Conservation (phyloP, 2,797 vertebrate species). For the Aphelocoma californica region DNA sequence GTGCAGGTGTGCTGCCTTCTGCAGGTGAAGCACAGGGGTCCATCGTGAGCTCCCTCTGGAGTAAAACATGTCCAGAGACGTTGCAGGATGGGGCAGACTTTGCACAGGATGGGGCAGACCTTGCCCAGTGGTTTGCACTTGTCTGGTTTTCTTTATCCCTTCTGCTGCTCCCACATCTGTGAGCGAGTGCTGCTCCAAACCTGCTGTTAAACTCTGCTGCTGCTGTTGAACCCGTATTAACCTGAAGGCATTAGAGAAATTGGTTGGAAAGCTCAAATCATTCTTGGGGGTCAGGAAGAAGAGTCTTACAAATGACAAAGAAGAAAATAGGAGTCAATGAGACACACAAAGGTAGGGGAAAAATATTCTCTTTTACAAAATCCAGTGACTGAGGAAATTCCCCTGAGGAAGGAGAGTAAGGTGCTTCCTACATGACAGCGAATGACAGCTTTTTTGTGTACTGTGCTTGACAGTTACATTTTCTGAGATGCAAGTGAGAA, state of each 20-base stretch:
- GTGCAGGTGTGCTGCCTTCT: neutral
- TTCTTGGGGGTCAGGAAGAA: neutral
- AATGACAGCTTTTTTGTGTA: conserved; percentile 1
- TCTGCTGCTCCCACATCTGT: neutral
- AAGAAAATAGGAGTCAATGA: conserved; percentile 41
- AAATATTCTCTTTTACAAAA: conserved; percentile 12
- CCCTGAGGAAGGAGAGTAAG: neutral
- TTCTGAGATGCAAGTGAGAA: neutral
- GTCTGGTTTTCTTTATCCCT: neutral
- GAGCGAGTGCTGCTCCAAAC: neutral
- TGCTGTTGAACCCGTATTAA: neutral
- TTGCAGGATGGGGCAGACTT: neutral
- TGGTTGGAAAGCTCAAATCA: neutral
- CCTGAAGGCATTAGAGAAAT: conserved; percentile 1
- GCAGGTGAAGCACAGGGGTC: neutral
- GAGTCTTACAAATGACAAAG: neutral
- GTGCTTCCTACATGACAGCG: neutral
- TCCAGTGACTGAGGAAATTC: neutral
- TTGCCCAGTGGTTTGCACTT: neutral
- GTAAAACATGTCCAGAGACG: neutral
- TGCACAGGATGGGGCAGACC: neutral
- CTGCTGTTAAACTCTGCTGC: neutral
- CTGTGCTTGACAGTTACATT: neutral
- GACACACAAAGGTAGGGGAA: neutral
- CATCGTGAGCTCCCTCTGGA: neutral